Percentiles rank a stretch among this genome's conserved stretches.
These are phyloP conservation scores for Chunga burmeisteri DNA, from an alignment of 2,113 vertebrate species.

Conservation along the genomic window DNA sequence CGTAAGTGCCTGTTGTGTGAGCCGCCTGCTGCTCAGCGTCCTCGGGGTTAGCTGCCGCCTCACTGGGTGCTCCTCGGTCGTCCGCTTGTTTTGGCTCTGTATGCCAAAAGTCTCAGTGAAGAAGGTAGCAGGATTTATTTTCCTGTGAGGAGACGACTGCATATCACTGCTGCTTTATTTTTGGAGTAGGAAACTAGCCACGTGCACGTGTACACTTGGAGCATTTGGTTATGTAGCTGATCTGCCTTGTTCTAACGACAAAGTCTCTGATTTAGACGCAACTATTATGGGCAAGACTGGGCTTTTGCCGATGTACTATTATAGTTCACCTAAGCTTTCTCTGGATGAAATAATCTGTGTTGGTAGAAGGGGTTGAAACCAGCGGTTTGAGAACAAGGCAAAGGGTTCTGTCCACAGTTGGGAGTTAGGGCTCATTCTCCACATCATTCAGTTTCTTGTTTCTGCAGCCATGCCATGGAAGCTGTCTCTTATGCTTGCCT, in stretches of 20 bases:
- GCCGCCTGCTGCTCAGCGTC: background rate
- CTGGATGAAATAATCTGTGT: fast-evolving
- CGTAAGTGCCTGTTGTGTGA: fast-evolving
- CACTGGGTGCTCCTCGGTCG: too few relatives aligned
- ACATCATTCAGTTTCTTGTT: background rate
- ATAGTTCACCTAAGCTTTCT: fast-evolving
- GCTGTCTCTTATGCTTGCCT: background rate
- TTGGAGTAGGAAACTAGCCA: background rate
- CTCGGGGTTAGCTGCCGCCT: background rate
- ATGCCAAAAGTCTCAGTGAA: fast-evolving
- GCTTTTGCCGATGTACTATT: background rate
- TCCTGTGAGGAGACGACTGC: background rate
- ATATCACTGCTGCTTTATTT: fast-evolving
- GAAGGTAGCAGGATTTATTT: fast-evolving
- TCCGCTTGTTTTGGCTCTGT: fast-evolving
- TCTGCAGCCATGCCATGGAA: fast-evolving
- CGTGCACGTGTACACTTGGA: fast-evolving
- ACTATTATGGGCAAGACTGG: fast-evolving
- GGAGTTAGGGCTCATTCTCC: background rate
- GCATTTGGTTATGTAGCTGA: fast-evolving
- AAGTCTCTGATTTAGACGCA: fast-evolving
- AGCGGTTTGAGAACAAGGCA: fast-evolving
- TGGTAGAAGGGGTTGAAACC: background rate
- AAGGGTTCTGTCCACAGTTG: fast-evolving
- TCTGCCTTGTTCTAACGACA: background rate